Percentiles rank a stretch among this genome's conserved stretches.
phyloP scores from a whole-genome alignment of 1,140 invertebrate genomes.

The Pseudomyrmex pallidus region DNA sequence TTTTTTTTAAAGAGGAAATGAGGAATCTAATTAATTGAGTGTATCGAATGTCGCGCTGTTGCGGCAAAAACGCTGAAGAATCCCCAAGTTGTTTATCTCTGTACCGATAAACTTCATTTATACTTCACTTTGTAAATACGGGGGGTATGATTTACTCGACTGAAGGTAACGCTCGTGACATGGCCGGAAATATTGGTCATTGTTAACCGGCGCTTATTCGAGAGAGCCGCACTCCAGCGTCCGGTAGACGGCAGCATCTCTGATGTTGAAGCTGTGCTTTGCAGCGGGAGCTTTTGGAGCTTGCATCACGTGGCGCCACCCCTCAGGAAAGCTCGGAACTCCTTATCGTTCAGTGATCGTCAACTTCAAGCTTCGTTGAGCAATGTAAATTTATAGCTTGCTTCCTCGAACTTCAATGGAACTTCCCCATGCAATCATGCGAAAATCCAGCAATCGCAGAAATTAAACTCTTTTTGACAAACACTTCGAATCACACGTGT shows the following conservation, averaged over 20 bases:
- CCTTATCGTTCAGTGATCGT: constrained; percentile 63
- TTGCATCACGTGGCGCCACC: constrained; percentile 75
- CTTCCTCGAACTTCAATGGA: background rate
- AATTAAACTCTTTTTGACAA: background rate
- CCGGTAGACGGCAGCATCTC: constrained; percentile 78
- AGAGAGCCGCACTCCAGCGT: constrained; percentile 62
- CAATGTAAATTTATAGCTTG: background rate
- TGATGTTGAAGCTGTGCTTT: constrained; percentile 59
- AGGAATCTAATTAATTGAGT: background rate
- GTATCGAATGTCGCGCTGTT: constrained; percentile 21
- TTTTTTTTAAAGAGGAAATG: too few species aligned
- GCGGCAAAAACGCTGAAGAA: constrained; percentile 30
- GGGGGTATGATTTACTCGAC: constrained; percentile 70
- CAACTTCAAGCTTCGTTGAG: constrained; percentile 27
- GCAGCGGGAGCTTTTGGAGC: constrained; percentile 53
- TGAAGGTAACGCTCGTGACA: constrained; percentile 74
- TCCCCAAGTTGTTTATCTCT: background rate
- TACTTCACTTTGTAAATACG: constrained; percentile 24
- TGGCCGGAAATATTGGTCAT: constrained; percentile 78
- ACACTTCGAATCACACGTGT: background rate
- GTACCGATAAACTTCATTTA: constrained; percentile 12
- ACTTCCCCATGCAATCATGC: background rate
- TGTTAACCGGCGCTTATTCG: constrained; percentile 70
- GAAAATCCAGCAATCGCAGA: too few species aligned
- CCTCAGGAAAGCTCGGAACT: constrained; percentile 67